Conservation (phyloP, 2,113 vertebrate genomes). For the Elephantulus edwardii region DNA sequence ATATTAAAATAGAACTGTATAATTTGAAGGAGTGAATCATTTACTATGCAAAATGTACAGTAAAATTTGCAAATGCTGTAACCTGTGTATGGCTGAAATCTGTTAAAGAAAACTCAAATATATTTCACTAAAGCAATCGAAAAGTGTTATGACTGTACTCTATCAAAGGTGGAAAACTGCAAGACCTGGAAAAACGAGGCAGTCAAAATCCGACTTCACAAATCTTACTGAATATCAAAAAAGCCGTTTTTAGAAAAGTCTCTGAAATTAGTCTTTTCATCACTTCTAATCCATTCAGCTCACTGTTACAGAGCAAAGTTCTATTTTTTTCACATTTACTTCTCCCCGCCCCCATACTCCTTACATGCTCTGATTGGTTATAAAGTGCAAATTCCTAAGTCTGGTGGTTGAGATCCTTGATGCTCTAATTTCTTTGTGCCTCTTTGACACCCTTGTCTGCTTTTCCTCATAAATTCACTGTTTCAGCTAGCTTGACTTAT, state of each 20-base stretch:
- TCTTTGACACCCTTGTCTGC: background rate
- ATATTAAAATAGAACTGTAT: background rate
- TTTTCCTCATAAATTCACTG: background rate
- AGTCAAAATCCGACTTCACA: too few relatives aligned
- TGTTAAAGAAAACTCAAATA: too few relatives aligned
- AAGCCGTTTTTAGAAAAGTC: background rate
- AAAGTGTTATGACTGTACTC: too few relatives aligned
- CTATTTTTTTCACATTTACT: background rate
- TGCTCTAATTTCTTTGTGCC: background rate
- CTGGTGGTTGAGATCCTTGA: background rate
- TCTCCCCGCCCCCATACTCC: too few relatives aligned
- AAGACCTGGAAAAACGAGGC: too few relatives aligned
- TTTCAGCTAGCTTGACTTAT: background rate
- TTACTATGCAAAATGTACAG: background rate
- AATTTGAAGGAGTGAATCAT: background rate
- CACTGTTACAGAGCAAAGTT: background rate
- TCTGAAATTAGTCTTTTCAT: background rate
- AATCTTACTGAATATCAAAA: too few relatives aligned
- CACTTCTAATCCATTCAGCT: background rate
- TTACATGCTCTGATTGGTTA: background rate
- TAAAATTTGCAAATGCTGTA: too few relatives aligned
- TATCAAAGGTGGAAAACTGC: too few relatives aligned
- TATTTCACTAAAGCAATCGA: too few relatives aligned
- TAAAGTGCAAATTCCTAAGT: background rate
- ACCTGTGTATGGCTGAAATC: too few relatives aligned